Percentiles rank a stretch among this genome's conserved stretches.
These are phyloP conservation scores for Egretta garzetta DNA, from an alignment of 2,113 vertebrate genomes.

Conservation along the genomic window DNA sequence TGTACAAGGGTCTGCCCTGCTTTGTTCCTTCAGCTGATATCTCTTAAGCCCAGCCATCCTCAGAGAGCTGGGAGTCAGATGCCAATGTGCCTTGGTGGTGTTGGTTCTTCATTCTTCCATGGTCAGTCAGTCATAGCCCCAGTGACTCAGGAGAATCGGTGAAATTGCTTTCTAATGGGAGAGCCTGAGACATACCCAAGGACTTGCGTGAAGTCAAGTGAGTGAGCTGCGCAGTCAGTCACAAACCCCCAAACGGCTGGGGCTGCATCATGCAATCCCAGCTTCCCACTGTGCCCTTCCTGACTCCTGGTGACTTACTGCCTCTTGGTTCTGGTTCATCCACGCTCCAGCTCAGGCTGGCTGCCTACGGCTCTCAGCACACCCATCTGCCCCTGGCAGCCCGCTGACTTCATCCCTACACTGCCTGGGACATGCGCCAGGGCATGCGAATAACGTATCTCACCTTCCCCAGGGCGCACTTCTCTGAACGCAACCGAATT, in stretches of 20 bases:
- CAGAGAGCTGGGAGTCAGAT: too few species aligned
- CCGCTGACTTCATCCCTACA: neutral
- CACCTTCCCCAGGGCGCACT: neutral
- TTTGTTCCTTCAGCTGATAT: too few species aligned
- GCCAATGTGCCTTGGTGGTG: too few species aligned
- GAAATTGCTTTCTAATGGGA: neutral
- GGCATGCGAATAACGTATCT: neutral
- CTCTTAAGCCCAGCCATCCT: too few species aligned
- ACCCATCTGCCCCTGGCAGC: constrained; percentile 29
- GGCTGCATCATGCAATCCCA: neutral
- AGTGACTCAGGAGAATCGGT: neutral
- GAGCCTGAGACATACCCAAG: neutral
- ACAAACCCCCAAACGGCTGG: neutral
- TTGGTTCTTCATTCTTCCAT: too few species aligned
- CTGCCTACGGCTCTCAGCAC: constrained; percentile 35
- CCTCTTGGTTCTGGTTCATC: constrained; percentile 44
- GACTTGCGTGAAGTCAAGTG: neutral
- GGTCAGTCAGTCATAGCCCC: neutral
- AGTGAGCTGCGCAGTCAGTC: neutral
- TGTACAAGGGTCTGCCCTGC: too few species aligned
- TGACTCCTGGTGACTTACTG: constrained; percentile 13
- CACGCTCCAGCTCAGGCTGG: neutral
- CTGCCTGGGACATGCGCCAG: neutral
- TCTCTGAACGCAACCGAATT: neutral
- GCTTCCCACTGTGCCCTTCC: constrained; percentile 37